Evolutionary conservation across 1,140 invertebrate genomes (phyloP).

Genomic region (Ceratosolen solmsi): DNA sequence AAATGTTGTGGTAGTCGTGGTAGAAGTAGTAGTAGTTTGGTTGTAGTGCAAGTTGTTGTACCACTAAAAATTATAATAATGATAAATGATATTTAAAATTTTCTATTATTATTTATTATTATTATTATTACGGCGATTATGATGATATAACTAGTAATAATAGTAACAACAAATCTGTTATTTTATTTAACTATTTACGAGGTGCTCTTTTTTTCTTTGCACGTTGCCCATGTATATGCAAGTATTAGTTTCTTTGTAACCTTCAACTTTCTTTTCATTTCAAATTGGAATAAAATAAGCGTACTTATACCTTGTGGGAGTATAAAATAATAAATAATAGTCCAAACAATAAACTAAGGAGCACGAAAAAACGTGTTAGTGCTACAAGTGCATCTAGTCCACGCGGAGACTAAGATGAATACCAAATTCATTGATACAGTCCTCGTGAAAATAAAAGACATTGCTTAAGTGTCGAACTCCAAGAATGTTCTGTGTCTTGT

Average conservation of each 20-base stretch:
- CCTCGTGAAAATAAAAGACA: no score
- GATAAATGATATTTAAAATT: no score
- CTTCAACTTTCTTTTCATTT: neutral
- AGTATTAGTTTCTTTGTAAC: conserved; percentile 4
- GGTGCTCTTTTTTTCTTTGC: conserved; percentile 57
- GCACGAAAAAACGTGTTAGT: neutral
- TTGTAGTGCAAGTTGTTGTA: no score
- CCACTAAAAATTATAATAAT: no score
- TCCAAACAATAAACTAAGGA: neutral
- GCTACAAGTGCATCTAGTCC: no score
- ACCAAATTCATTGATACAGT: conserved; percentile 1
- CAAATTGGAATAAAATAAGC: neutral
- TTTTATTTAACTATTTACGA: conserved; percentile 39
- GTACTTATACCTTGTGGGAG: neutral
- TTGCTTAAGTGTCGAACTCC: no score
- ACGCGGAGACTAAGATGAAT: neutral
- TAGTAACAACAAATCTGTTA: conserved; percentile 44
- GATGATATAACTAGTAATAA: conserved; percentile 48
- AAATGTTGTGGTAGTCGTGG: conserved; percentile 34
- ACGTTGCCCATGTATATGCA: conserved; percentile 62
- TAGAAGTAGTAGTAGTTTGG: neutral
- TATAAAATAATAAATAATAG: conserved; percentile 9
- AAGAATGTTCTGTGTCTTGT: neutral
- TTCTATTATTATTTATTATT: conserved; percentile 11
- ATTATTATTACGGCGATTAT: conserved; percentile 23